Conservation (phyloP, 2,797 vertebrate genomes). For the Fratercula arctica region DNA sequence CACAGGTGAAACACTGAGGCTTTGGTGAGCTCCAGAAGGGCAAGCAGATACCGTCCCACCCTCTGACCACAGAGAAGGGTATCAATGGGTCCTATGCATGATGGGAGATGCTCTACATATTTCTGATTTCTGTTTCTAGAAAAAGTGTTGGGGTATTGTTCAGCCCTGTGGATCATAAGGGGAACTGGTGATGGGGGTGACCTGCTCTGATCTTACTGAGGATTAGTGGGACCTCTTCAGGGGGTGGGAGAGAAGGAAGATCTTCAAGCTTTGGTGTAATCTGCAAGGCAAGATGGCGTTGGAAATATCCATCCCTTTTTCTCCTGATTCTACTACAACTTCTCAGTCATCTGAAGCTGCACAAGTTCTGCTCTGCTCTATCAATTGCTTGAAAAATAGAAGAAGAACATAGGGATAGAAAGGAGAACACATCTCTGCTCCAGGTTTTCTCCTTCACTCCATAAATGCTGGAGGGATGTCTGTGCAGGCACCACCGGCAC, state of each 20-base stretch:
- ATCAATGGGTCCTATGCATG: background rate
- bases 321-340: background rate
- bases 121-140: background rate
- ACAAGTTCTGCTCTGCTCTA: background rate
- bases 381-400: background rate
- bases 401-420: background rate
- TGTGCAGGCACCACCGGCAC: background rate
- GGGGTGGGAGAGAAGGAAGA: background rate
- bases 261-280: background rate
- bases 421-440: background rate
- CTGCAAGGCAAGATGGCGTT: background rate
- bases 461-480: background rate
- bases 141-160: background rate
- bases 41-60: background rate
- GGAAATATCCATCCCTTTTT: background rate
- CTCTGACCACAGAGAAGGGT: background rate
- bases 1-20: background rate
- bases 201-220: background rate
- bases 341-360: background rate
- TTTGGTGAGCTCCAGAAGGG: background rate
- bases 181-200: too few species aligned
- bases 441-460: background rate
- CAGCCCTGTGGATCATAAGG: background rate
- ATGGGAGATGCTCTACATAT: background rate
- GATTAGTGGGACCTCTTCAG: background rate